phyloP scores from a whole-genome alignment of 2,113 vertebrate species.

The Nycticryphes semicollaris region DNA sequence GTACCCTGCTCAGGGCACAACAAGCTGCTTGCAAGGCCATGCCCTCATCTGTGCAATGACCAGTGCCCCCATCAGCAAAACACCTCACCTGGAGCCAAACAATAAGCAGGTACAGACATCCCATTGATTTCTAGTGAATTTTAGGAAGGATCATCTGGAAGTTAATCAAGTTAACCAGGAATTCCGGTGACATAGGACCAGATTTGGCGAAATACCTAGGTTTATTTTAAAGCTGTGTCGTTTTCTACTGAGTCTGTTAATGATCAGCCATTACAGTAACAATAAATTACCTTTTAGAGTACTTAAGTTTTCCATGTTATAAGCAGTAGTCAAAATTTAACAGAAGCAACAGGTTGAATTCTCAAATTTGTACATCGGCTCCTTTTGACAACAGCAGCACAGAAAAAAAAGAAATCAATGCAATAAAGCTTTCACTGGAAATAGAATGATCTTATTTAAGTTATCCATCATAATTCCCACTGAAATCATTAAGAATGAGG shows the following conservation, averaged over 20 bases:
- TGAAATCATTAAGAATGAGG: conserved; percentile 2
- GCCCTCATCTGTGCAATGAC: not conserved
- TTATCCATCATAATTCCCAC: conserved; percentile 28
- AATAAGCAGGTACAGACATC: not conserved
- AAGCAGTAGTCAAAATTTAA: not conserved
- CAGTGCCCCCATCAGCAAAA: not conserved
- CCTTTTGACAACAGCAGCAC: not conserved
- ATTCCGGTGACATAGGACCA: not conserved
- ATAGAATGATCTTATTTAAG: conserved; percentile 19
- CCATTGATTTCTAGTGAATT: not conserved
- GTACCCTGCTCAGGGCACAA: not conserved
- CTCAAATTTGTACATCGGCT: not conserved
- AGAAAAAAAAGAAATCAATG: not conserved
- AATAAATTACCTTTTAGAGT: not conserved
- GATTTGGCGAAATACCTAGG: not conserved
- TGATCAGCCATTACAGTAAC: not conserved
- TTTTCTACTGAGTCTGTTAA: not conserved
- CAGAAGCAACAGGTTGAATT: conserved; percentile 1
- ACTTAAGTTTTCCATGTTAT: not conserved
- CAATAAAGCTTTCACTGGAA: conserved; percentile 12
- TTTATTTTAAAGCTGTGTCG: not conserved
- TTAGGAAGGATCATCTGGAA: not conserved
- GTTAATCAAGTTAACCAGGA: not conserved
- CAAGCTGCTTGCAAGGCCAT: not conserved
- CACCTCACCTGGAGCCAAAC: not conserved